Evolutionary conservation across 1,140 invertebrate genomes (phyloP), one percentile per base, ranked within the genome.

Genomic region (Brachionus rotundiformis): DNA sequence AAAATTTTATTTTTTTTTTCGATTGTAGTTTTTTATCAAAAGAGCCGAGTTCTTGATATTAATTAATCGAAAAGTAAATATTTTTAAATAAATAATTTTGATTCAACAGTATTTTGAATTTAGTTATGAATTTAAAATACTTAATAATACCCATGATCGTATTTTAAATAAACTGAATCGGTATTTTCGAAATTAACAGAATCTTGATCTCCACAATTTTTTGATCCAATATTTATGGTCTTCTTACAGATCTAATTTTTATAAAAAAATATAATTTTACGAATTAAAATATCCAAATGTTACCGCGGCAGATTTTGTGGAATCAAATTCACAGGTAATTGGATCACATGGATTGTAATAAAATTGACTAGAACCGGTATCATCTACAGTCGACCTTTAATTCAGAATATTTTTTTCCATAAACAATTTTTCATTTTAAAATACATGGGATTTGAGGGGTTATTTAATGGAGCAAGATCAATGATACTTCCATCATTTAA

Each of bases 361-460:
- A 31, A 68, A 68, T 7, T 31, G 3, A 54, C 0, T 54, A 7
- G 16, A 7, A 3, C 47, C n/a, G 25, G 63, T 68, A 68, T 68
- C 63, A 33, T 68, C 63, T 25, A 41, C 25, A 29, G 31, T 68
- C 13, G 63, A 41, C 63, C 47, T 54, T 4, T 1, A 54, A 10
- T 61, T 8, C 1, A 61, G n/a, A 61, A 2, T 61, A 2, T 25
- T 7, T 16, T 16, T 36, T 16, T 7, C 8, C 1, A 29, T 27
- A 68, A 41, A 33, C 8, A 5, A 6, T 1, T 3, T 68, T 23
- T 27, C 23, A 16, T 23, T n/a, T n/a, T 1, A 54, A 1, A 16
- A 19, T 68, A 68, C 63, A 33, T 33, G 25, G 63, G 63, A 68
- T 68, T 68, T 29, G 29, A 41, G 8, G 63, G 63, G 19, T 68